These are phyloP conservation scores for Lytechinus pictus DNA, from an alignment of 35 echinoderm and acorn worm genomes.

Conservation along the genomic window DNA sequence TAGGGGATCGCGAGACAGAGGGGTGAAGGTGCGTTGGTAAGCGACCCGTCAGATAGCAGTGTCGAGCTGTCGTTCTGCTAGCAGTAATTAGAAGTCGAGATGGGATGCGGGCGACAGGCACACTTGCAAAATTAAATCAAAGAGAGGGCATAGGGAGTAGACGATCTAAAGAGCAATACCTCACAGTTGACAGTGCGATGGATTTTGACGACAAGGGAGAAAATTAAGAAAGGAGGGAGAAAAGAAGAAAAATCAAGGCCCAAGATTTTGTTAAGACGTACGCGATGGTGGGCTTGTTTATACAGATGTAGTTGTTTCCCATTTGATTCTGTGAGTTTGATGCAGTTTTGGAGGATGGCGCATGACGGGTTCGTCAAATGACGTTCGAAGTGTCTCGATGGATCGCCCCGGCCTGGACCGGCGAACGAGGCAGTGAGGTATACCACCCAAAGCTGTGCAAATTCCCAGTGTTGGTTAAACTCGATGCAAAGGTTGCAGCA, in stretches of 20 bases:
- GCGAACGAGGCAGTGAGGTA: constrained; percentile 5
- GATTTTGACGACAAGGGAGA: not conserved
- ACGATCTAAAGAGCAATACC: constrained; percentile 34
- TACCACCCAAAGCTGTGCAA: constrained; percentile 42
- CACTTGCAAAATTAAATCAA: constrained; percentile 52
- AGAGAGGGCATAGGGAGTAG: not conserved
- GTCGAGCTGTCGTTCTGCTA: not conserved
- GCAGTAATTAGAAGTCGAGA: constrained; percentile 32
- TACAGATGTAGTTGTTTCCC: constrained; percentile 54
- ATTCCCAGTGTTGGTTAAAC: constrained; percentile 52
- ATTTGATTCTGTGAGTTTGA: constrained; percentile 50
- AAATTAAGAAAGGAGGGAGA: not conserved
- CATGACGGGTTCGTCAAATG: constrained; percentile 42
- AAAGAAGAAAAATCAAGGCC: not conserved
- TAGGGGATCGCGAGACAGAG: constrained; percentile 17
- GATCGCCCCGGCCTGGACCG: not conserved
- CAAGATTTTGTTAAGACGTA: constrained; percentile 37
- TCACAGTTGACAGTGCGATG: not conserved
- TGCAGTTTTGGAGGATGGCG: constrained; percentile 32
- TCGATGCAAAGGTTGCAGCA: not conserved
- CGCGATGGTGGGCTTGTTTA: constrained; percentile 32
- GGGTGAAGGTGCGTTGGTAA: constrained; percentile 19
- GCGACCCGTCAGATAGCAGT: not conserved
- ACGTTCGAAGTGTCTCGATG: not conserved
- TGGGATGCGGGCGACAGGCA: constrained; percentile 43